Evolutionary conservation across 2,888 invertebrate species (phyloP), one percentile per base, ranked within the genome.

Genomic region (Ormyrus nitidulus): DNA sequence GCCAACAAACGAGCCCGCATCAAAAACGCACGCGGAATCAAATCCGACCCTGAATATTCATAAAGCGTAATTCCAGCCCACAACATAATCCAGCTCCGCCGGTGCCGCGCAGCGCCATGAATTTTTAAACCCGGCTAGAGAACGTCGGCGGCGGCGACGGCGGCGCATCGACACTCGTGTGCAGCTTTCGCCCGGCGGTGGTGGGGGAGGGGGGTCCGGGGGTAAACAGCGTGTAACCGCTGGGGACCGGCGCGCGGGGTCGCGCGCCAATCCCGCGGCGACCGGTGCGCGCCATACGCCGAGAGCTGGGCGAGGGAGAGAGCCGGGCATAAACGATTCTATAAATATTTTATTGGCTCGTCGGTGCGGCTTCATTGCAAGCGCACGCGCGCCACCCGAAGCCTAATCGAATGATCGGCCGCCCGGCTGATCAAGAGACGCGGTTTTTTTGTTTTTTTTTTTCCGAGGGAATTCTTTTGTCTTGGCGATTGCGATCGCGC

Each of bases 271-370:
- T 3, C 68, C 65, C 49, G 49, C 49, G 49, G 49, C 48, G 64
- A 64, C 53, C 46, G 56, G 51, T 9, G 48, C 44, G 13, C 65
- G 61, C 19, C 64, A 48, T 68, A 46, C 72, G 66, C 9, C 72
- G 44, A 51, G 53, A 58, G 51, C 56, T 9, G 58, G 58, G 2
- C 19, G 19, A 19, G 19, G 19, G 34, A 34, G 34, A 46, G 74
- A 80, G 72, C 59, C 5, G 9, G 6, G 84, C 83, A 83, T 81
- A 85, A 85, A 86, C 86, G 87, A 87, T 87, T 88, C 87, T 85
- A 89, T 89, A 90, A 90, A 90, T 90, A 89, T 90, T 90, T 90
- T 89, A 90, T 90, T 90, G 88, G 88, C 88, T 87, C 88, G 87
- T 90, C 86, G 86, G 86, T 87, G 87, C 86, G 87, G 87, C 86